Evolutionary conservation across 2,797 vertebrate species (phyloP).

Genomic region (Cichlasoma orientale): DNA sequence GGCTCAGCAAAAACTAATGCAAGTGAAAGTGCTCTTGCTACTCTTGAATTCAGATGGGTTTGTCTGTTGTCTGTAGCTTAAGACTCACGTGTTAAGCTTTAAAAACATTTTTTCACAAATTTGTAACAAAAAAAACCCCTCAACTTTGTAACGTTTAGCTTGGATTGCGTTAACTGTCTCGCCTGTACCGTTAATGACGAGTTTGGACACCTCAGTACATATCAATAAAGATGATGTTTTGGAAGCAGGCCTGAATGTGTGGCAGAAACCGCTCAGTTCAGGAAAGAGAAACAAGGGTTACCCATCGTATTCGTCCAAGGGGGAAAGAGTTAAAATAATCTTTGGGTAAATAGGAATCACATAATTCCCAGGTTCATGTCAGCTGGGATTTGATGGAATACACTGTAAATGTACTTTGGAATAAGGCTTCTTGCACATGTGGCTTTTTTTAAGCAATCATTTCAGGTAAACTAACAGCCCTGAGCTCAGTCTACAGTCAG

Average conservation of each 20-base stretch:
- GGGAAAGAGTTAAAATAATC: not conserved
- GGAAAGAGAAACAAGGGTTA: too few species aligned
- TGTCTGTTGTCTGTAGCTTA: not conserved
- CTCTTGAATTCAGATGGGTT: not conserved
- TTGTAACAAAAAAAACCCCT: not conserved
- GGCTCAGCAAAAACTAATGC: not conserved
- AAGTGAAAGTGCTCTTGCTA: too few species aligned
- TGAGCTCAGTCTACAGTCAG: constrained; percentile 52
- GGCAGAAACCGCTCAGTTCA: too few species aligned
- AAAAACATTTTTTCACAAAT: not conserved
- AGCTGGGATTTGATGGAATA: constrained; percentile 10
- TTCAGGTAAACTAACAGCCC: constrained; percentile 67
- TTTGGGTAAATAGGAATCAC: not conserved
- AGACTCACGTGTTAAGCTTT: not conserved
- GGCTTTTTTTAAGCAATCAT: constrained; percentile 47
- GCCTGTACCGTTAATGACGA: too few species aligned
- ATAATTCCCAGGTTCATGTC: not conserved
- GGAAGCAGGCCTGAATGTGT: too few species aligned
- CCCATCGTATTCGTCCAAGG: too few species aligned
- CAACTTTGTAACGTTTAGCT: not conserved
- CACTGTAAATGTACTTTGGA: constrained; percentile 16
- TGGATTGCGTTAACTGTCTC: not conserved
- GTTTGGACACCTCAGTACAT: too few species aligned
- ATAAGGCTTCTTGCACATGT: constrained; percentile 25
- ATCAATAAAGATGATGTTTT: too few species aligned